Base-by-base conservation (phyloP, 2,113 vertebrate genomes). In the Cyphomyrus plagiostoma region DNA sequence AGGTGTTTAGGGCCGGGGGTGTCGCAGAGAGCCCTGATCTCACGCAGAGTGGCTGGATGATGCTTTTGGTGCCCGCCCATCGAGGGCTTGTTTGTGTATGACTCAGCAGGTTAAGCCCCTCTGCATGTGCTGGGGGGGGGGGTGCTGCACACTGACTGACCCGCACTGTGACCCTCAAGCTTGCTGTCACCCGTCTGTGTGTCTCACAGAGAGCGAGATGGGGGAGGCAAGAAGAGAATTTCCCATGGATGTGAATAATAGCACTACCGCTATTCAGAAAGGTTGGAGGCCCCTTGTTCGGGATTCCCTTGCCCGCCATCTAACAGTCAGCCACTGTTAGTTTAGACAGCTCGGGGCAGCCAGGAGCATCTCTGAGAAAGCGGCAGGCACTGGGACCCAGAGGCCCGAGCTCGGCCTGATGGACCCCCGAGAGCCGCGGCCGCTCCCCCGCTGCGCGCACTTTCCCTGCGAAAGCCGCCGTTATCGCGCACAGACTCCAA, bases 271-370 rank as follows among this genome's bases (percentile, higher is more conserved):
- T 58, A 8, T 58, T 58, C 56, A 23, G 56, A 58, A 58, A 58
- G 56, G 21, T 23, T 8, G 21, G 56, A 58, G 5, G 5, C 3
- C 53, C 53, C 21, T 6, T 93, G 91, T 89, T 87, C 4, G 77
- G 90, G 90, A 92, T 93, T 95, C 95, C 94, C 94, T 95, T 92
- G 95, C 91, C 62, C 92, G 9, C n/a, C 94, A 89, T 93, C 94
- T 91, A 92, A 93, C 92, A 93, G 93, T 93, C 91, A 91, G 89
- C 4, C 39, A 90, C 90, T 94, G 93, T 95, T 95, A 94, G 92
- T 95, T 95, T 95, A 94, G 94, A 94, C 91, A 92, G 93, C 89
- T 91, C 26, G 46, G 21, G 48, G 86, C 35, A n/a, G 23, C 11
- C 39, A 21, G 42, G 77, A 2, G 26, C 1, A 4, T 45, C 23